A percentile compares a stretch with the other conserved stretches of the same genome.
These are phyloP conservation scores for Acrocephalus kingi DNA, from an alignment of 2,113 vertebrate species.

Conservation along the genomic window DNA sequence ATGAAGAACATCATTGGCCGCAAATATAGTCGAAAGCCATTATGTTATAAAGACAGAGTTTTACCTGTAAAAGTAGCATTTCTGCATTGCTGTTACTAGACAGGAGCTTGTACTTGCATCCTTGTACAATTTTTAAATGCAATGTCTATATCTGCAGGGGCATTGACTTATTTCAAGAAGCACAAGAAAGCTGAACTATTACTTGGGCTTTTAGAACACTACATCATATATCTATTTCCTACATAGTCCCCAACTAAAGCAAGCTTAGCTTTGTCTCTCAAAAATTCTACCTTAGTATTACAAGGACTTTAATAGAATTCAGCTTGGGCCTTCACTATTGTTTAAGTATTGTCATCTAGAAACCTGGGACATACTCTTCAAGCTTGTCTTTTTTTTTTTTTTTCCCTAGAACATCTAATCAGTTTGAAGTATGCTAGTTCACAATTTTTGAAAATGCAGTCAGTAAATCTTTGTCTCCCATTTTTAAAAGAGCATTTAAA, in stretches of 20 bases:
- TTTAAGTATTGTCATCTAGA: not conserved
- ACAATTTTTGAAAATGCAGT: not conserved
- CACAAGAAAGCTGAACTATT: not conserved
- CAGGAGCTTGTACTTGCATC: not conserved
- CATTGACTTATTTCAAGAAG: not conserved
- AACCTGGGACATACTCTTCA: not conserved
- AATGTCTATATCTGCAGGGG: not conserved
- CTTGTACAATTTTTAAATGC: constrained; percentile 18
- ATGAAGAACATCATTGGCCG: not conserved
- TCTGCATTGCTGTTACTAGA: not conserved
- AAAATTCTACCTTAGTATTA: not conserved
- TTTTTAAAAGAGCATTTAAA: not conserved
- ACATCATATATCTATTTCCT: not conserved
- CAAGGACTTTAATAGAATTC: not conserved
- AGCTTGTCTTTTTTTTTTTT: not conserved
- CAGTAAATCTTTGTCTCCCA: not conserved
- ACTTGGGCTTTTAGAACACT: not conserved
- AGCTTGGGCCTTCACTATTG: not conserved
- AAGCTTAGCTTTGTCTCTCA: not conserved
- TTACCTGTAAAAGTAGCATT: not conserved
- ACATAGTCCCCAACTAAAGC: not conserved
- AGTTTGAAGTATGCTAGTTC: not conserved
- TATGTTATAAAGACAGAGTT: not conserved
- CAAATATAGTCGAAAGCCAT: not conserved
- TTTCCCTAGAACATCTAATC: not conserved